Conservation (phyloP, 1,140 invertebrate species). For the Hermetia illucens region DNA sequence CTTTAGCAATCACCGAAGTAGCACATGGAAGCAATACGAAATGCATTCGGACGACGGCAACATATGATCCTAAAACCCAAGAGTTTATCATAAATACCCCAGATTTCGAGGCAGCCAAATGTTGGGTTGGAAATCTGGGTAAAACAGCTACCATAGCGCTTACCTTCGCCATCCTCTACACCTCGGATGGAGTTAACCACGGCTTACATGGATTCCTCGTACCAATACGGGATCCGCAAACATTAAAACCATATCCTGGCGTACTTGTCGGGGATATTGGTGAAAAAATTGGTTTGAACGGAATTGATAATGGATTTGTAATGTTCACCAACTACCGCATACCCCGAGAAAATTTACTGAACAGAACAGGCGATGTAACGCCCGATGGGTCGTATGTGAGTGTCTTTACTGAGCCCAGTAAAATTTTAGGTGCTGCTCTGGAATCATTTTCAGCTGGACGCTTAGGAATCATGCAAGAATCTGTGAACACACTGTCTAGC, state of each 20-base stretch:
- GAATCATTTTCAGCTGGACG: constrained; percentile 76
- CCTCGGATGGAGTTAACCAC: constrained; percentile 59
- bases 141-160: constrained; percentile 77
- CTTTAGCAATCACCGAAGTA: constrained; percentile 84
- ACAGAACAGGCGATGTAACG: constrained; percentile 76
- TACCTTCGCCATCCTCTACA: constrained; percentile 75
- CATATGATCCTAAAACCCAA: constrained; percentile 60
- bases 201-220: constrained; percentile 78
- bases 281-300: constrained; percentile 75
- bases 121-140: constrained; percentile 86
- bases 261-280: constrained; percentile 71
- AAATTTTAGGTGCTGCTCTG: constrained; percentile 63
- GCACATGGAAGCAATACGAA: constrained; percentile 89
- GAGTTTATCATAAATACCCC: constrained; percentile 84
- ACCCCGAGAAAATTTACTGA: constrained; percentile 66
- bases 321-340: constrained; percentile 77
- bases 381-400: constrained; percentile 69
- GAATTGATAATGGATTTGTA: constrained; percentile 82
- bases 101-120: constrained; percentile 88
- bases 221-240: constrained; percentile 63
- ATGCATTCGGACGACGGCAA: constrained; percentile 78
- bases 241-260: constrained; percentile 54
- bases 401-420: constrained; percentile 58
- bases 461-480: constrained; percentile 57
- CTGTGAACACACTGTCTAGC: constrained; percentile 50